Conservation (phyloP, 2,888 invertebrate species). For the Spialia ferax region DNA sequence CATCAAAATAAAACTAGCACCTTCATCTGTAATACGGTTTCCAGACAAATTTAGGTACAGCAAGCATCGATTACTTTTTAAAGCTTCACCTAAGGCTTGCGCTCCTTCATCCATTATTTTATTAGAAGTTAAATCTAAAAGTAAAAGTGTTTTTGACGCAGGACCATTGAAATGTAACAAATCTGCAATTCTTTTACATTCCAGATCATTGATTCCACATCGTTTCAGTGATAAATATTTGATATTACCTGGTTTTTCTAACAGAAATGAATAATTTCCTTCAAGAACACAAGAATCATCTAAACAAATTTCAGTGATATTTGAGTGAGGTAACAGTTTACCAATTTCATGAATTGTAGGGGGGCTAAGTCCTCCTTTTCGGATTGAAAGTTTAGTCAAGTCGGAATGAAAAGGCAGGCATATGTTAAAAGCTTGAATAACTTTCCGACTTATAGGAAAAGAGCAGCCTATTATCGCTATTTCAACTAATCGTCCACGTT, state of each 20-base stretch:
- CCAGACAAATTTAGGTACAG: constrained; percentile 62
- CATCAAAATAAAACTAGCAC: constrained; percentile 55
- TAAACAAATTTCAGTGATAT: constrained; percentile 62
- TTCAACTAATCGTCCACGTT: constrained; percentile 52
- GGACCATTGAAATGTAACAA: constrained; percentile 50
- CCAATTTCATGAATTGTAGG: constrained; percentile 54
- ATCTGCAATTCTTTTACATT: constrained; percentile 54
- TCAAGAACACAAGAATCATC: constrained; percentile 58
- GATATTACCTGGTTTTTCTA: constrained; percentile 55
- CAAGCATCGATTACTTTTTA: constrained; percentile 61
- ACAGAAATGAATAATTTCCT: constrained; percentile 58
- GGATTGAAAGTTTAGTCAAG: constrained; percentile 55
- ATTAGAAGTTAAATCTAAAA: constrained; percentile 62
- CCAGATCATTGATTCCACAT: constrained; percentile 57
- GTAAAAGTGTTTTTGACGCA: constrained; percentile 50
- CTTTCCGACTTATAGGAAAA: constrained; percentile 49
- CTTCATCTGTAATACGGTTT: constrained; percentile 60
- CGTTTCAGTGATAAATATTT: constrained; percentile 61
- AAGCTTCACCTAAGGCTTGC: constrained; percentile 51
- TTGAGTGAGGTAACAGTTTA: constrained; percentile 59
- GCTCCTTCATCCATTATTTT: constrained; percentile 60
- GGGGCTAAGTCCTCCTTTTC: constrained; percentile 49
- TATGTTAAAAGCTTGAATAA: constrained; percentile 57
- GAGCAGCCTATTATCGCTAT: constrained; percentile 52
- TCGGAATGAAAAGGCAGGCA: constrained; percentile 60